Conservation (phyloP, 2,888 invertebrate genomes). For the Dasysyrphus tricinctus region DNA sequence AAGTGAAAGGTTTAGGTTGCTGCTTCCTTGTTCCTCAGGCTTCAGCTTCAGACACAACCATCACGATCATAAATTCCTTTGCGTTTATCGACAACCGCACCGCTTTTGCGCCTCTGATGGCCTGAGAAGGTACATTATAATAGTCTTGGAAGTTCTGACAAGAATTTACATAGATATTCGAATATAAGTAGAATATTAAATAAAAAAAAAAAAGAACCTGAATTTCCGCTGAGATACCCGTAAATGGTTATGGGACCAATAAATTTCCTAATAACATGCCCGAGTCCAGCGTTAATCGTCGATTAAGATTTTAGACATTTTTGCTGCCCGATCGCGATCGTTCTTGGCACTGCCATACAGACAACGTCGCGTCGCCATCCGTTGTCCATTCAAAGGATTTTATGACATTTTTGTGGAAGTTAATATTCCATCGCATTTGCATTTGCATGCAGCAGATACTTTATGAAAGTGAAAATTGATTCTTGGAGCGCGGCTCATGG, state of each 20-base stretch:
- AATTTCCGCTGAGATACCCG: slow-evolving; percentile 71
- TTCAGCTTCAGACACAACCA: background rate
- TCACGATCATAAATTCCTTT: slow-evolving; percentile 66
- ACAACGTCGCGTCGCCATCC: background rate
- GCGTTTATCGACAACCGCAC: slow-evolving; percentile 64
- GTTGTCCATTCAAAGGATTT: slow-evolving; percentile 66
- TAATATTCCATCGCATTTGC: slow-evolving; percentile 71
- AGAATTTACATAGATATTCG: slow-evolving; percentile 28
- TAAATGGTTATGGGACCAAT: slow-evolving; percentile 73
- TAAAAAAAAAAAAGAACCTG: slow-evolving; percentile 56
- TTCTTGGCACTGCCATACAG: slow-evolving; percentile 39
- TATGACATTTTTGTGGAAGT: slow-evolving; percentile 75
- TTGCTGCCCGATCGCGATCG: slow-evolving; percentile 65
- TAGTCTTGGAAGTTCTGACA: slow-evolving; percentile 61
- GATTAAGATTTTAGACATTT: slow-evolving; percentile 76
- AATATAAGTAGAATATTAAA: too few species aligned
- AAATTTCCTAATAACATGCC: slow-evolving; percentile 74
- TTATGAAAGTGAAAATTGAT: slow-evolving; percentile 75
- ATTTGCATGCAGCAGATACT: slow-evolving; percentile 67
- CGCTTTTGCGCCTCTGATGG: slow-evolving; percentile 25
- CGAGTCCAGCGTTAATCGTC: slow-evolving; percentile 73
- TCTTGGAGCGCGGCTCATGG: slow-evolving; percentile 61
- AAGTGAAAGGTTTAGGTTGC: slow-evolving; percentile 68
- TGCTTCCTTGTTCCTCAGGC: slow-evolving; percentile 69
- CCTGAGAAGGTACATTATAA: background rate